Base-by-base conservation (phyloP, 1,140 invertebrate species). In the Cyclargus thomasi region DNA sequence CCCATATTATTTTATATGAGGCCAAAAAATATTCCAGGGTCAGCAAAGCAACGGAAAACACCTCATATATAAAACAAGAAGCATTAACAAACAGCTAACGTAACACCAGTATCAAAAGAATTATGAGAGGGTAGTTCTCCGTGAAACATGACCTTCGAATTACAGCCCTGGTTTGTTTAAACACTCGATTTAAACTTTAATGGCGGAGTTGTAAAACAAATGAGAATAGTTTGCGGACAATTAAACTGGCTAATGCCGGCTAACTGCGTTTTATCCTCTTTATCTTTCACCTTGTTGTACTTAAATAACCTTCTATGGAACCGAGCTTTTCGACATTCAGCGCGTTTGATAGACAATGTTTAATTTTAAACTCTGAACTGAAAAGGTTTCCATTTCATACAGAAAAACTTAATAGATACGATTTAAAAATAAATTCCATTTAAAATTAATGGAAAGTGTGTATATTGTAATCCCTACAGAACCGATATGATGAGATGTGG, bases 211-310 rank as follows among this genome's bases (percentile, higher is more conserved):
- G 64, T 65, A 57, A 65, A 65, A 65, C 29, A 53, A 65, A 65
- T 65, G 64, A 53, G 64, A 29, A 65, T 65, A 65, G 64, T 65
- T 65, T 53, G 64, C 36, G 64, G 64, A 53, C 53, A 65, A 65
- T 65, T 65, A 65, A 65, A 53, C 64, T 55, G 64, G 53, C 53
- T 65, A 65, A 65, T 65, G 53, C 22, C 64, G 17, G 47, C 53
- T 65, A 65, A 65, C 64, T 57, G 53, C 47, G 64, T 47, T 16
- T 29, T 18, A 57, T 53, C 64, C 64, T 18, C n/a, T 23, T 55
- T 65, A 65, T 55, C 64, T 65, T 53, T 29, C 53, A 57, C 64
- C 53, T 35, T 23, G 64, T 57, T 65, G 53, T 55, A 65, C 53
- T 65, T 35, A 57, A 65, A 65, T 57, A 21, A 59, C 63, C 16